These are phyloP conservation scores for Aleiodes testaceus DNA, from an alignment of 2,888 invertebrate species.

Conservation along the genomic window DNA sequence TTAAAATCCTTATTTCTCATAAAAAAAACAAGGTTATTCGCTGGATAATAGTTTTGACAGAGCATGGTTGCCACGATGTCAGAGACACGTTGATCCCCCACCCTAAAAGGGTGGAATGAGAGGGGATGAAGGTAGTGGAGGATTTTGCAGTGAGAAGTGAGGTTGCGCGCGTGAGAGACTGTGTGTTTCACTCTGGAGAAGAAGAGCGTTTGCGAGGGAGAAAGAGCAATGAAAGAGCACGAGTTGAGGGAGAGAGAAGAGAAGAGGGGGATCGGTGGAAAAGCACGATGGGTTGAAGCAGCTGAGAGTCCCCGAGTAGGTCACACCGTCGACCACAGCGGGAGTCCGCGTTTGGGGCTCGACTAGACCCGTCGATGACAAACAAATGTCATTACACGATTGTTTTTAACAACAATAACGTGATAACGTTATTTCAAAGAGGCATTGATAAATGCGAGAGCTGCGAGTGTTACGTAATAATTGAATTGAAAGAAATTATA, in stretches of 20 bases:
- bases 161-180: constrained; percentile 17
- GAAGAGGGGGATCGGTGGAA: not conserved
- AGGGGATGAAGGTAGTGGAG: constrained; percentile 8
- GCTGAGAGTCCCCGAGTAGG: constrained; percentile 70
- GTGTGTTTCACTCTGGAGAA: constrained; percentile 1
- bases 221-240: not conserved
- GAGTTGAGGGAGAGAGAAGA: not conserved
- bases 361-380: constrained; percentile 54
- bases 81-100: too few relatives aligned
- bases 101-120: not conserved
- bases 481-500: not conserved
- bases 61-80: too few relatives aligned
- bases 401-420: constrained; percentile 4
- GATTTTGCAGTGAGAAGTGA: constrained; percentile 20
- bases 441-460: not conserved
- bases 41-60: too few relatives aligned
- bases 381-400: constrained; percentile 26
- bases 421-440: not conserved
- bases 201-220: not conserved
- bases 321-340: constrained; percentile 67
- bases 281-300: constrained; percentile 62
- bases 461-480: constrained; percentile 5
- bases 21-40: too few relatives aligned
- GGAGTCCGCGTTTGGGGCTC: constrained; percentile 66
- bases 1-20: too few relatives aligned